phyloP scores from a whole-genome alignment of 2,888 invertebrate genomes.

The Apantesis nais region DNA sequence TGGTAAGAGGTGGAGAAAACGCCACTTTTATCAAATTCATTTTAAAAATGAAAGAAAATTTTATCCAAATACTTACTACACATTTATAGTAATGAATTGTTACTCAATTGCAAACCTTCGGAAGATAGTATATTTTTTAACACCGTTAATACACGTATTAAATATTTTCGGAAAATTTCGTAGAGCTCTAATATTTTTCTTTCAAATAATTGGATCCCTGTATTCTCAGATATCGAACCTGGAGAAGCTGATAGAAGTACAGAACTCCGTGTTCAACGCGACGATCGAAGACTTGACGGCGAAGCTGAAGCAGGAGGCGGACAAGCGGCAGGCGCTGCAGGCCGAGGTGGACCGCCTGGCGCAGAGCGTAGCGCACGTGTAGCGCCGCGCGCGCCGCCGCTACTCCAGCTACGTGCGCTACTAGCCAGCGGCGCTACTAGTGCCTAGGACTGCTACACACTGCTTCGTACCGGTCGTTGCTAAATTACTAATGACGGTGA shows the following conservation, averaged over 20 bases:
- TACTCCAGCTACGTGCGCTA: constrained; percentile 60
- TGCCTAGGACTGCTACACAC: constrained; percentile 1
- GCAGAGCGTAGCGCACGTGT: constrained; percentile 90
- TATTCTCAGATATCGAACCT: constrained; percentile 82
- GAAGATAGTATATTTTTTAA: too few relatives aligned
- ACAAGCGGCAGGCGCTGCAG: constrained; percentile 87
- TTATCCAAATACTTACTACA: too few relatives aligned
- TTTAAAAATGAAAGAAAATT: too few relatives aligned
- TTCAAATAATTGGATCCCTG: background rate
- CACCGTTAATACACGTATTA: too few relatives aligned
- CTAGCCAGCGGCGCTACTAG: constrained; percentile 20
- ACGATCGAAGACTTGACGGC: constrained; percentile 88
- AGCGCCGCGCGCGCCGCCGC: constrained; percentile 59
- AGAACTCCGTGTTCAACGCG: constrained; percentile 84
- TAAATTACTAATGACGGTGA: constrained; percentile 5
- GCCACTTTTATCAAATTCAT: too few relatives aligned
- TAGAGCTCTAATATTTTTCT: background rate
- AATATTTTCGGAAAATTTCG: background rate
- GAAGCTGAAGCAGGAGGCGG: constrained; percentile 87
- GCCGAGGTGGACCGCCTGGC: constrained; percentile 89
- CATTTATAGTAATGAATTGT: too few relatives aligned
- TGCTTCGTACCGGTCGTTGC: constrained; percentile 8
- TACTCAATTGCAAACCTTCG: too few relatives aligned
- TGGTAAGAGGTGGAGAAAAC: too few relatives aligned
- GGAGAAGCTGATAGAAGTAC: constrained; percentile 86